phyloP scores from a whole-genome alignment of 2,797 vertebrate genomes.

The Typhlichthys eigenmanni region DNA sequence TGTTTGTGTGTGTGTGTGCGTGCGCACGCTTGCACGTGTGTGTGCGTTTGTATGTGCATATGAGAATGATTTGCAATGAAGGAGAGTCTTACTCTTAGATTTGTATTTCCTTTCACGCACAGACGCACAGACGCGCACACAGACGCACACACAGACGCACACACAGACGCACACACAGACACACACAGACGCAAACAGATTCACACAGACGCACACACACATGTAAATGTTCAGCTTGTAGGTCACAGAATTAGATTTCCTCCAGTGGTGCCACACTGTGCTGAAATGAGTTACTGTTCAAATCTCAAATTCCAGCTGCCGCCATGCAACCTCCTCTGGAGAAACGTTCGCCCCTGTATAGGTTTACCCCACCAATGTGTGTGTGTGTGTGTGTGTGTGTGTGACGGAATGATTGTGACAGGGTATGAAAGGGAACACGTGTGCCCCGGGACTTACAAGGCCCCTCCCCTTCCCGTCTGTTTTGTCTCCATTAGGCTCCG shows the following conservation, averaged over 20 bases:
- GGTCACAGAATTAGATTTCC: conserved; percentile 4
- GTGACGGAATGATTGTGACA: conserved; percentile 64
- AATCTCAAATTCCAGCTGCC: conserved; percentile 5
- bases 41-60: background rate
- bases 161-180: too few species aligned
- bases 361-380: conserved; percentile 17
- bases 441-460: conserved; percentile 60
- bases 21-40: conserved; percentile 8
- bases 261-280: conserved; percentile 13
- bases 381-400: conserved; percentile 10
- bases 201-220: too few species aligned
- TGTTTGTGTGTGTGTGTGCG: conserved; percentile 1
- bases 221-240: too few species aligned
- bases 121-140: too few species aligned
- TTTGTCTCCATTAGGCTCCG: conserved; percentile 41
- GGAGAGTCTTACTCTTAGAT: too few species aligned
- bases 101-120: too few species aligned
- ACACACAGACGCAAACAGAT: too few species aligned
- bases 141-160: too few species aligned
- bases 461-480: conserved; percentile 36
- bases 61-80: background rate
- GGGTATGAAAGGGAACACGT: conserved; percentile 72
- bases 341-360: conserved; percentile 32
- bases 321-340: background rate
- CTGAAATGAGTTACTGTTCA: conserved; percentile 33